Evolutionary conservation across 1,140 invertebrate genomes (phyloP).

Genomic region (Hyposmocoma kahamanoa): DNA sequence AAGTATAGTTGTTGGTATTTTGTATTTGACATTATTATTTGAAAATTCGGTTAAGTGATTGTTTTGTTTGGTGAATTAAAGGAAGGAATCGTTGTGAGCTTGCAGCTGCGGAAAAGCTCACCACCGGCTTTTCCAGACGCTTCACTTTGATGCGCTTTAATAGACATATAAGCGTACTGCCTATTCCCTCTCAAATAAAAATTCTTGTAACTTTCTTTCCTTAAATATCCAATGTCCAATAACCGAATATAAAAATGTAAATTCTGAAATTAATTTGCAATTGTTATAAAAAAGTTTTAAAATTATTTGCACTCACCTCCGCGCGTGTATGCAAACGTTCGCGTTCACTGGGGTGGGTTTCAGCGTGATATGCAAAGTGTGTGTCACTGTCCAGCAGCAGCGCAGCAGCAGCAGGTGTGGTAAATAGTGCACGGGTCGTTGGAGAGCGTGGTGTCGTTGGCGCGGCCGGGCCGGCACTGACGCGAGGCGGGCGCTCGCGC

Average conservation of each 20-base stretch:
- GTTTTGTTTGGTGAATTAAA: no score
- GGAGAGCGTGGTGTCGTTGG: slow-evolving; percentile 56
- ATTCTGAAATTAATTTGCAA: slow-evolving; percentile 4
- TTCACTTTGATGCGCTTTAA: slow-evolving; percentile 10
- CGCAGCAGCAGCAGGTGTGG: no score
- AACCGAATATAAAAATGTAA: background rate
- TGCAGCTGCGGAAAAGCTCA: slow-evolving; percentile 40
- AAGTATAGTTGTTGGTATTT: no score
- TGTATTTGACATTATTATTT: no score
- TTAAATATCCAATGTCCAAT: background rate
- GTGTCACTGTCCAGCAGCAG: slow-evolving; percentile 33
- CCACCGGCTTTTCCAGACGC: slow-evolving; percentile 45
- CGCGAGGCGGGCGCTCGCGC: slow-evolving; percentile 54
- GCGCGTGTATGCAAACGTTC: background rate
- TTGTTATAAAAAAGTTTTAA: background rate
- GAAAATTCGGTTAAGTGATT: no score
- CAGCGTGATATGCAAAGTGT: slow-evolving; percentile 6
- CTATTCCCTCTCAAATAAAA: background rate
- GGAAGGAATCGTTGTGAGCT: slow-evolving; percentile 13
- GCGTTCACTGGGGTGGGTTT: background rate
- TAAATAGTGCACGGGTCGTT: no score
- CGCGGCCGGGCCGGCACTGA: slow-evolving; percentile 70
- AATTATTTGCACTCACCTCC: slow-evolving; percentile 4
- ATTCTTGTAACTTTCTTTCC: background rate
- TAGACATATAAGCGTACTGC: background rate